phyloP scores from a whole-genome alignment of 1,140 invertebrate species.

The Hestina assimilis region DNA sequence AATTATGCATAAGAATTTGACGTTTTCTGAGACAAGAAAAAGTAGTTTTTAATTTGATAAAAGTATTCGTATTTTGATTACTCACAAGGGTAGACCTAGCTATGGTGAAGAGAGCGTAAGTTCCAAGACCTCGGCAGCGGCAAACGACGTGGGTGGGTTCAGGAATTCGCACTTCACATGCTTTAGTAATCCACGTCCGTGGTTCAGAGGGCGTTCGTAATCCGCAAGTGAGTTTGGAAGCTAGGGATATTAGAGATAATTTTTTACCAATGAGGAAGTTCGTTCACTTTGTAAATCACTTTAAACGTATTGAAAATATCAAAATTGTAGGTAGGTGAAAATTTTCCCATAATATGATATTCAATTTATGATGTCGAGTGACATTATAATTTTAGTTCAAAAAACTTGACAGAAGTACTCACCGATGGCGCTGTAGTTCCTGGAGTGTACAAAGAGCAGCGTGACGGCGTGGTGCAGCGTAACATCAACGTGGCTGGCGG shows the following conservation, averaged over 20 bases:
- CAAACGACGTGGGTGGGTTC: constrained; percentile 52
- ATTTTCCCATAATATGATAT: too few relatives aligned
- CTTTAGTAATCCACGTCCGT: constrained; percentile 45
- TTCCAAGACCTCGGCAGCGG: constrained; percentile 54
- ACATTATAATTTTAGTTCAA: too few relatives aligned
- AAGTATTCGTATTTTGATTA: too few relatives aligned
- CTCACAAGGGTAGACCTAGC: constrained; percentile 61
- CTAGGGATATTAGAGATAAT: constrained; percentile 24
- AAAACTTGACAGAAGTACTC: constrained; percentile 22
- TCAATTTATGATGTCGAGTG: too few relatives aligned
- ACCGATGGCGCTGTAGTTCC: constrained; percentile 66
- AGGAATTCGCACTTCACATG: constrained; percentile 57
- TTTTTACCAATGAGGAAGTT: not conserved
- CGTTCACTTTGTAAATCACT: not conserved
- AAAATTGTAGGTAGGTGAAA: too few relatives aligned
- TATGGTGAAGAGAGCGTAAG: constrained; percentile 56
- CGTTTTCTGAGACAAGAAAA: too few relatives aligned
- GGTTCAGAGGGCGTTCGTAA: constrained; percentile 46
- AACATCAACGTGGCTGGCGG: constrained; percentile 34
- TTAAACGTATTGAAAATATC: too few relatives aligned
- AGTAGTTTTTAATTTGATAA: too few relatives aligned
- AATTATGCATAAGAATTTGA: too few relatives aligned
- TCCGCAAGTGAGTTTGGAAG: constrained; percentile 58
- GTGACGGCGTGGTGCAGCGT: constrained; percentile 48
- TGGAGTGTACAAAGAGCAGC: constrained; percentile 56